Conservation (phyloP, 2,113 vertebrate species). For the Phasianus colchicus region DNA sequence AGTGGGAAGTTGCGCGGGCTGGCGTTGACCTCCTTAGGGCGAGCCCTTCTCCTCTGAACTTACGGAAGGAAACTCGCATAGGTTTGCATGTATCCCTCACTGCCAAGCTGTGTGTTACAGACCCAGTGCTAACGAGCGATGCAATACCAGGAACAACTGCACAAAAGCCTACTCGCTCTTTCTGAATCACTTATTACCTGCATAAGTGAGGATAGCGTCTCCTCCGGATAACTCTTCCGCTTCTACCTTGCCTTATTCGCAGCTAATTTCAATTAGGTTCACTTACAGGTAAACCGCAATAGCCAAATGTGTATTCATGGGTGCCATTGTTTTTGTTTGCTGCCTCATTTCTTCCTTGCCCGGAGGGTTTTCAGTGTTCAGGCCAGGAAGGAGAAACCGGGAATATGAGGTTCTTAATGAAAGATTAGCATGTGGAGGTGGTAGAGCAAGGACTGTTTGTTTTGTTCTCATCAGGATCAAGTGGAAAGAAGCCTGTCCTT, state of each 20-base stretch:
- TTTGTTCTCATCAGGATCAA: background rate
- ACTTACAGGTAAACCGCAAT: background rate
- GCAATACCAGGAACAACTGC: background rate
- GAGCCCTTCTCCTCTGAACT: no score
- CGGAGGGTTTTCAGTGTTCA: background rate
- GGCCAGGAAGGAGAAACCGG: background rate
- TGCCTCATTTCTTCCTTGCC: constrained; percentile 12
- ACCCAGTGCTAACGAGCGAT: background rate
- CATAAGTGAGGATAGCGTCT: background rate
- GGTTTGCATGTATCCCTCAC: accelerated
- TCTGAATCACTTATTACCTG: background rate
- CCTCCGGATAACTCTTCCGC: background rate
- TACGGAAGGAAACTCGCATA: background rate
- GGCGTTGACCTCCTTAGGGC: no score
- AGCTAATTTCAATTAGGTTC: constrained; percentile 36
- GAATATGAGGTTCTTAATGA: background rate
- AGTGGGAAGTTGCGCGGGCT: no score
- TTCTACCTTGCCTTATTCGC: background rate
- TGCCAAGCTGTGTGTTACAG: background rate
- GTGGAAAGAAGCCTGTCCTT: background rate
- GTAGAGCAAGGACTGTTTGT: background rate
- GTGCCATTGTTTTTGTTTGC: background rate
- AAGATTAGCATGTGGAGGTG: background rate
- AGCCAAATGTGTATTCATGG: background rate
- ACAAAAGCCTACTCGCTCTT: background rate